Conservation (phyloP, 2,797 vertebrate species). For the Anas bahamensis region DNA sequence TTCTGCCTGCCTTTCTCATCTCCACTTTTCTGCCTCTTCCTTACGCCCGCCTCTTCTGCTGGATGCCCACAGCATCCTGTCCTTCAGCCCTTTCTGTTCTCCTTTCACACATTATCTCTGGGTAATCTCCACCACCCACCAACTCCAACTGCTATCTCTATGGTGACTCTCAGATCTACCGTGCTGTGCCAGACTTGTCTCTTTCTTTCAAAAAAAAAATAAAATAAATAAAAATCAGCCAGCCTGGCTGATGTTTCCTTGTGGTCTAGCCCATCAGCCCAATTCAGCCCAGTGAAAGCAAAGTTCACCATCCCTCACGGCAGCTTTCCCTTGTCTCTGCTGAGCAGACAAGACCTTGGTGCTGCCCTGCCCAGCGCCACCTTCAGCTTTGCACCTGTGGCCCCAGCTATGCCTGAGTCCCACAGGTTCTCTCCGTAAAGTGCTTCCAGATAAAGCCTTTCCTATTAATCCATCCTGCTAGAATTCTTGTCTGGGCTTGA, state of each 20-base stretch:
- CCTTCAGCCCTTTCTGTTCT: slow-evolving; percentile 2
- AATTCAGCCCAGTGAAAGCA: background rate
- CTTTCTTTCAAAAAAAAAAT: background rate
- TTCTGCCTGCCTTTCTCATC: background rate
- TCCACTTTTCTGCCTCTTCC: background rate
- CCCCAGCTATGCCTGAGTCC: fast-evolving
- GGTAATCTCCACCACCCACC: slow-evolving; percentile 7
- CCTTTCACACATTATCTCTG: background rate
- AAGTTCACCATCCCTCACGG: background rate
- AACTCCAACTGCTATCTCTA: background rate
- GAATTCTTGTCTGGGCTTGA: background rate
- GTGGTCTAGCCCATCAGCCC: background rate
- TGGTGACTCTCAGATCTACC: slow-evolving; percentile 8
- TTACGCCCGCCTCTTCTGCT: background rate
- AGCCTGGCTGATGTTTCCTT: background rate
- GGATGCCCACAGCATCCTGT: background rate
- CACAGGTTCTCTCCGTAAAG: fast-evolving
- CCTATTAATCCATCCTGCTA: background rate
- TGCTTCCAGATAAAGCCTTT: background rate
- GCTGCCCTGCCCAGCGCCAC: background rate
- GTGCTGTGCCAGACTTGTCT: background rate
- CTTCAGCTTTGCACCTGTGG: background rate
- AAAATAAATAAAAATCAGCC: background rate
- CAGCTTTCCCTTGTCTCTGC: background rate
- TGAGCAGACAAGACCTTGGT: fast-evolving